Evolutionary conservation across 2,113 vertebrate genomes (phyloP).

Genomic region (Chionis minor): DNA sequence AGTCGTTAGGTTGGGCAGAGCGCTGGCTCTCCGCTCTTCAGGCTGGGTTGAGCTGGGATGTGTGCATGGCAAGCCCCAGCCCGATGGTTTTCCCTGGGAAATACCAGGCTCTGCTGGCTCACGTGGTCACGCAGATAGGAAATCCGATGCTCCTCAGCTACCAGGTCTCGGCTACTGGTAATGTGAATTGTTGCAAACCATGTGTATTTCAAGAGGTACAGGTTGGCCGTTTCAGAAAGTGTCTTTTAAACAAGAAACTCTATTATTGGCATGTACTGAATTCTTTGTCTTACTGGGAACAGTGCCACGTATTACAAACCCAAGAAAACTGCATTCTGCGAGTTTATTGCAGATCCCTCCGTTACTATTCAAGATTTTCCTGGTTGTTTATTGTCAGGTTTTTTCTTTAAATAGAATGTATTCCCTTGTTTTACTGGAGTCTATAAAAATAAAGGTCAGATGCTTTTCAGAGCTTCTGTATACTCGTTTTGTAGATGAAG

Average conservation of each 20-base stretch:
- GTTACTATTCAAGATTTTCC: neutral
- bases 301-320: neutral
- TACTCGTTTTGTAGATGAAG: neutral
- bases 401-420: neutral
- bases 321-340: neutral
- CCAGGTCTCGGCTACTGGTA: neutral
- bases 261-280: neutral
- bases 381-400: neutral
- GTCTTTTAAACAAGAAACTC: neutral
- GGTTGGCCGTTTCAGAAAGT: neutral
- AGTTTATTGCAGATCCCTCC: neutral
- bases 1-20: neutral
- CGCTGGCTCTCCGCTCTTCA: neutral
- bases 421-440: neutral
- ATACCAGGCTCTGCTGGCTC: neutral
- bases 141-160: neutral
- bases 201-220: neutral
- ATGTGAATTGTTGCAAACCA: neutral
- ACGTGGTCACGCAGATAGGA: neutral
- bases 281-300: neutral
- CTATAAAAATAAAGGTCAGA: neutral
- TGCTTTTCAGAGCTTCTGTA: neutral
- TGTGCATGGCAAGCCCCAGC: neutral
- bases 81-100: neutral
- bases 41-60: accelerated